A percentile compares a stretch with the other conserved stretches of the same genome.
phyloP scores from a whole-genome alignment of 2,113 vertebrate species.

The Cynopterus brachyotis region DNA sequence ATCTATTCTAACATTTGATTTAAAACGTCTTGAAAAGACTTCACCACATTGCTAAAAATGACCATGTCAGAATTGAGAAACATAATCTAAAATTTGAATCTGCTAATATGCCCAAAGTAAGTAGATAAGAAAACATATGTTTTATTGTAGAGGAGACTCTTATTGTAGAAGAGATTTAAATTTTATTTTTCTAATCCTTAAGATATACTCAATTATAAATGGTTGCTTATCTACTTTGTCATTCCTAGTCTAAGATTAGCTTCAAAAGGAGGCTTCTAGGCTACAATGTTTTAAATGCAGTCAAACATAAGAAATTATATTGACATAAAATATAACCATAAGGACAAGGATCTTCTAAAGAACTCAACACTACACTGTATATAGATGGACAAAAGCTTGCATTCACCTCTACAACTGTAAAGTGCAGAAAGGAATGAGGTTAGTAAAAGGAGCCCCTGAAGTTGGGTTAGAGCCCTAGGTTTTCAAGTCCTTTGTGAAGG shows the following conservation, averaged over 20 bases:
- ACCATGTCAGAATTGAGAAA: background rate
- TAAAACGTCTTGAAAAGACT: background rate
- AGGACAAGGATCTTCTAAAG: background rate
- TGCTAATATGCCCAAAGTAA: background rate
- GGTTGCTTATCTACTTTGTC: background rate
- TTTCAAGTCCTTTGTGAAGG: background rate
- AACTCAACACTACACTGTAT: background rate
- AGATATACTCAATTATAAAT: background rate
- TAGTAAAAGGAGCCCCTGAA: background rate
- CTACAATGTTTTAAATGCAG: background rate
- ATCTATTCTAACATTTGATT: background rate
- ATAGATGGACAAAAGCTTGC: background rate
- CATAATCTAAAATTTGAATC: background rate
- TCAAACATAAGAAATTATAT: background rate
- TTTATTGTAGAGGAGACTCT: background rate
- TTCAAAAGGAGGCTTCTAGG: background rate
- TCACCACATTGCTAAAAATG: background rate
- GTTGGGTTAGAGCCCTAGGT: fast-evolving
- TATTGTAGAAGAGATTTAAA: background rate
- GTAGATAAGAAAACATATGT: background rate
- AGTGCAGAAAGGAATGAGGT: background rate
- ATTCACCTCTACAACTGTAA: background rate
- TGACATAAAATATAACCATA: background rate
- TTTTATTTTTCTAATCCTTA: background rate
- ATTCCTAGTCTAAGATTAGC: background rate